Evolutionary conservation across 2,113 vertebrate genomes (phyloP), one percentile per base, ranked within the genome.

Genomic region (Hyaena hyaena): DNA sequence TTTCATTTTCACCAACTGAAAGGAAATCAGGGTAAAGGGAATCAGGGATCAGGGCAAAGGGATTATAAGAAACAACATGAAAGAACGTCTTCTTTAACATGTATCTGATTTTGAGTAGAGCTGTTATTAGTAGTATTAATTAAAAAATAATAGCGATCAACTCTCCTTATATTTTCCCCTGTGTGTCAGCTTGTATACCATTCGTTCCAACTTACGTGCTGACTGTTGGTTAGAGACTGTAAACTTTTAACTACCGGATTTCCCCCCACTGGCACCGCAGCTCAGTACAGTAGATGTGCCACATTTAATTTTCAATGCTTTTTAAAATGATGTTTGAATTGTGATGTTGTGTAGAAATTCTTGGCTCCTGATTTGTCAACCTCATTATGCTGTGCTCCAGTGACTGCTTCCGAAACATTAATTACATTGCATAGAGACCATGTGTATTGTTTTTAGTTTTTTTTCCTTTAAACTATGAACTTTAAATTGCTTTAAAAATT

Each of bases 401-500:
- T 92, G 71, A 96, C 80, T 93, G 45, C 90, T 95, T 97, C 87
- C 95, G 73, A 97, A 97, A 97, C 98, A 97, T 95, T 97, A 97
- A 96, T 97, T 97, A 93, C 80, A 90, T 88, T 88, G 31, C 73
- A 90, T 58, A 95, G 50, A 83, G 80, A 98, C 96, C 95, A 61
- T 95, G 66, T 63, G 33, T 87, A 85, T 96, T 98, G 90, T 98
- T 98, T 98, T 98, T 96, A 88, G 94, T 94, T 97, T 94, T 95
- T 97, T 81, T 35, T 43, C n/a, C 33, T 81, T 71, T 98, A 95
- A 98, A 97, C 94, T 98, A 76, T 95, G 53, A 97, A 84, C 82
- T 96, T 97, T 97, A 96, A 97, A 98, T 97, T 98, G 92, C 95
- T 97, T 98, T 98, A 98, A 97, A 88, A 98, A 98, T 97, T 98